phyloP scores from a whole-genome alignment of 2,113 vertebrate genomes.

The Tauraco erythrolophus region DNA sequence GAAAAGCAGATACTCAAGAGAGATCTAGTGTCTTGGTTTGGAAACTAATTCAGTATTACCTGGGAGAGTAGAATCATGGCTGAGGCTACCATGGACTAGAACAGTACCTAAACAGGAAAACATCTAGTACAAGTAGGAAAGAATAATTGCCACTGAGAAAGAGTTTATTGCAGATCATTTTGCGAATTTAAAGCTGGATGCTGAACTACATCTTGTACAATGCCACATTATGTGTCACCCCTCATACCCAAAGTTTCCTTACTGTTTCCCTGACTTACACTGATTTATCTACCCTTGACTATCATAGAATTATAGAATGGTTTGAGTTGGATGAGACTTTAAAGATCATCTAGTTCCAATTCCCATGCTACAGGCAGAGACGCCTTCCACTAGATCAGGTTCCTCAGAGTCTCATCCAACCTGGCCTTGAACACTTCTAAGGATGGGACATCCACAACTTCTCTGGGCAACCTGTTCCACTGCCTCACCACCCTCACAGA shows the following conservation, averaged over 20 bases:
- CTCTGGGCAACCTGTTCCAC: too few species aligned
- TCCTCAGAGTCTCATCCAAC: too few species aligned
- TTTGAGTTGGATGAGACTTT: too few species aligned
- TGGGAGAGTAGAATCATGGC: neutral
- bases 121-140: neutral
- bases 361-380: too few species aligned
- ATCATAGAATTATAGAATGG: too few species aligned
- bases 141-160: neutral
- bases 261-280: neutral
- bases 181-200: neutral
- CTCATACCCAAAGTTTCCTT: neutral
- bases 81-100: neutral
- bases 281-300: neutral
- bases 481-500: too few species aligned
- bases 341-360: too few species aligned
- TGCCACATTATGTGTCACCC: rapidly evolving
- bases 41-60: neutral
- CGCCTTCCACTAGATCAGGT: too few species aligned
- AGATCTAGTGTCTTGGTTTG: neutral
- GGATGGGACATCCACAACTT: too few species aligned
- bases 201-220: neutral
- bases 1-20: neutral
- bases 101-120: neutral
- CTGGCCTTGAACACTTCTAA: too few species aligned
- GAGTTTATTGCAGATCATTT: neutral